Conservation (phyloP, 2,888 invertebrate species). For the Sphecodes monilicornis region DNA sequence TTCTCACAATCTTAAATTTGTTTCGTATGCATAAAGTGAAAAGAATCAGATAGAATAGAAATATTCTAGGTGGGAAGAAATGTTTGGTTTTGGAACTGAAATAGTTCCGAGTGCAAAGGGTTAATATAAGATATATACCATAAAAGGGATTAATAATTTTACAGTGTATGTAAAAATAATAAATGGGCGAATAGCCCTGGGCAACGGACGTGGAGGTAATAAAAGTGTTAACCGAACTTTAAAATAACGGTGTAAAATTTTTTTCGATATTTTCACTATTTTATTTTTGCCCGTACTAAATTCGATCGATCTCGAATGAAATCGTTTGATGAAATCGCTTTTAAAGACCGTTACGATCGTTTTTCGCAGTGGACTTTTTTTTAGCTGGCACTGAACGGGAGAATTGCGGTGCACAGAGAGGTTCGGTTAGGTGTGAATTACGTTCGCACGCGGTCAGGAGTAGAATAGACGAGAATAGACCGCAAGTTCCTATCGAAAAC, state of each 20-base stretch:
- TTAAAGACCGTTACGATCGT: not conserved
- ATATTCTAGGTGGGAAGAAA: no score
- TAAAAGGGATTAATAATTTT: no score
- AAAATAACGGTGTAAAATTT: not conserved
- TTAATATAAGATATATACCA: no score
- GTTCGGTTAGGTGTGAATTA: not conserved
- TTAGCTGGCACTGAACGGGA: not conserved
- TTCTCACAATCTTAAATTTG: no score
- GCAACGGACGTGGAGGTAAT: no score
- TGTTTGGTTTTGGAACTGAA: no score
- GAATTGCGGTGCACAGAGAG: not conserved
- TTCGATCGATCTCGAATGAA: not conserved
- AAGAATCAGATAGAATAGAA: no score
- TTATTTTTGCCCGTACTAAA: not conserved
- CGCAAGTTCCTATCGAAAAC: conserved; percentile 28
- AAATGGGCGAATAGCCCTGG: no score
- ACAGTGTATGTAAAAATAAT: no score
- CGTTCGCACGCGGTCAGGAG: conserved; percentile 18
- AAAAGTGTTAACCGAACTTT: no score
- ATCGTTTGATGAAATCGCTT: not conserved
- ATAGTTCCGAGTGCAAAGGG: no score
- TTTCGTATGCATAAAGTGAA: no score
- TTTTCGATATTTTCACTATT: not conserved
- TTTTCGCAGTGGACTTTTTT: not conserved
- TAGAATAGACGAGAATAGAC: conserved; percentile 10